Evolutionary conservation across 2,113 vertebrate species (phyloP).

Genomic region (Vireo altiloquus): DNA sequence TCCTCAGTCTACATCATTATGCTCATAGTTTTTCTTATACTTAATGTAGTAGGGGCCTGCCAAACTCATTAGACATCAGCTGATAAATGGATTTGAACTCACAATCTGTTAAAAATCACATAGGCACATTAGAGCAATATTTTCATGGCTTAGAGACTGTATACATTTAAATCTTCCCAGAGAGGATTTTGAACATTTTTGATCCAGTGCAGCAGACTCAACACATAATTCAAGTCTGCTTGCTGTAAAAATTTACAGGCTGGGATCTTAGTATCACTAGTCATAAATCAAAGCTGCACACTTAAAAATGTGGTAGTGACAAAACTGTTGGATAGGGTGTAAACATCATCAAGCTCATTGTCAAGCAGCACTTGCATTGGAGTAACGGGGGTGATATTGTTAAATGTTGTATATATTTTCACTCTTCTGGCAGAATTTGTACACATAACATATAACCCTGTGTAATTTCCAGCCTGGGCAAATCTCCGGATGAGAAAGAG

Average conservation of each 20-base stretch:
- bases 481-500: not conserved
- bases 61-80: slow-evolving; percentile 69
- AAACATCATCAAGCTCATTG: slow-evolving; percentile 38
- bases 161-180: slow-evolving; percentile 60
- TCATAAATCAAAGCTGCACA: slow-evolving; percentile 49
- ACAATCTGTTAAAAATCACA: slow-evolving; percentile 70
- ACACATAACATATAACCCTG: not conserved
- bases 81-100: slow-evolving; percentile 72
- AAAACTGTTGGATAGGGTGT: slow-evolving; percentile 11
- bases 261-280: slow-evolving; percentile 18
- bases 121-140: slow-evolving; percentile 49
- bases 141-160: slow-evolving; percentile 56
- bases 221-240: slow-evolving; percentile 54
- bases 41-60: slow-evolving; percentile 34
- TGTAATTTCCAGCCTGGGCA: not conserved
- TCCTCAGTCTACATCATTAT: slow-evolving; percentile 52
- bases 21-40: slow-evolving; percentile 50
- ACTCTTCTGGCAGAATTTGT: not conserved
- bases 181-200: slow-evolving; percentile 45
- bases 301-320: slow-evolving; percentile 24
- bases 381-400: not conserved
- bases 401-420: not conserved
- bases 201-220: slow-evolving; percentile 50
- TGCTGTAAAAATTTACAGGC: slow-evolving; percentile 63
- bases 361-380: not conserved